A percentile compares a stretch with the other conserved stretches of the same genome.
These are phyloP conservation scores for Saccostrea cuccullata DNA, from an alignment of 1,140 invertebrate species.

Conservation along the genomic window DNA sequence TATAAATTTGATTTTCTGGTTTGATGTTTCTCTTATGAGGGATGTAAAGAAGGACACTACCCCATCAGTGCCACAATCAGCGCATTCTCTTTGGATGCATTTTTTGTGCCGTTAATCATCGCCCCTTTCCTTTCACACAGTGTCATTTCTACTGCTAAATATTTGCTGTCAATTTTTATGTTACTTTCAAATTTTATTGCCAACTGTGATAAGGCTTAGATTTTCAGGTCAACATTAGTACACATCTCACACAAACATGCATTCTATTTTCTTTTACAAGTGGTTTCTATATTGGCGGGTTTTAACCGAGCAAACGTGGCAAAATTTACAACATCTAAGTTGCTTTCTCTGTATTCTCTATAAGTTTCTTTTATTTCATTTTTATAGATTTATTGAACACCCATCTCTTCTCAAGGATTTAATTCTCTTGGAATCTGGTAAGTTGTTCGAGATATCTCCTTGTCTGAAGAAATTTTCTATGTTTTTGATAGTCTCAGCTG, in stretches of 20 bases:
- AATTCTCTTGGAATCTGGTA: conserved; percentile 39
- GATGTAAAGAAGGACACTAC: too few relatives aligned
- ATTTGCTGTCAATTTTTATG: neutral
- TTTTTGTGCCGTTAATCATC: too few relatives aligned
- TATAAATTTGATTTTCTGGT: neutral
- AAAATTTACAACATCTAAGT: conserved; percentile 36
- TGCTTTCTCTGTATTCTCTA: conserved; percentile 35
- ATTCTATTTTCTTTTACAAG: conserved; percentile 35
- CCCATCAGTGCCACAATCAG: too few relatives aligned
- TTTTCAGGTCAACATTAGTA: conserved; percentile 36
- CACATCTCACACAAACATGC: conserved; percentile 42
- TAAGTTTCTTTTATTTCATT: neutral
- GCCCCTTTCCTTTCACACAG: too few relatives aligned
- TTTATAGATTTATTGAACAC: conserved; percentile 38
- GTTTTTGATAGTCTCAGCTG: too few relatives aligned
- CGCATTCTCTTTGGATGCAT: too few relatives aligned
- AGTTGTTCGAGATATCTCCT: conserved; percentile 50
- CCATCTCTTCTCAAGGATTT: conserved; percentile 39
- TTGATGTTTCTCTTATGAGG: too few relatives aligned
- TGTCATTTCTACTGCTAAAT: conserved; percentile 23
- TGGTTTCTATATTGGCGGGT: conserved; percentile 4
- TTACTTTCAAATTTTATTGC: neutral
- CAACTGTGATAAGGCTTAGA: too few relatives aligned
- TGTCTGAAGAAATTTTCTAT: conserved; percentile 39
- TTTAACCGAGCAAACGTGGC: conserved; percentile 41